Percentiles rank a stretch among this genome's conserved stretches.
These are phyloP conservation scores for Laothoe populi DNA, from an alignment of 2,888 invertebrate genomes.

Conservation along the genomic window DNA sequence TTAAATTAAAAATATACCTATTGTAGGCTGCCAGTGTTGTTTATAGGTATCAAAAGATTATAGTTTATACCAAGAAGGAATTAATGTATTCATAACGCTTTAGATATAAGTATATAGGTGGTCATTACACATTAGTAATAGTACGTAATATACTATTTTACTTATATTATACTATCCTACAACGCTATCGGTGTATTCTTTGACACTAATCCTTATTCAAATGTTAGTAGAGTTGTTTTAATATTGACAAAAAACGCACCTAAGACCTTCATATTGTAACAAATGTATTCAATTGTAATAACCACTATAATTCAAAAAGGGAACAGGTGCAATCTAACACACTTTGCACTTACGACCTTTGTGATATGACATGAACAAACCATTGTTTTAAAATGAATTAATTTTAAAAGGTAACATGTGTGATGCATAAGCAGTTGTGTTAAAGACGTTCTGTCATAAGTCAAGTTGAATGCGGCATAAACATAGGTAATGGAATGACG, in stretches of 20 bases:
- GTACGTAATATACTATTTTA: too few species aligned
- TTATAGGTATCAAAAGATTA: too few species aligned
- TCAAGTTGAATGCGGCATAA: background rate
- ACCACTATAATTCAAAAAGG: slow-evolving; percentile 1
- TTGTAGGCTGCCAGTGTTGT: too few species aligned
- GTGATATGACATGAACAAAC: background rate
- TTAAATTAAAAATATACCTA: too few species aligned
- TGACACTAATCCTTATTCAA: background rate
- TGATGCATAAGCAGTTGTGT: background rate
- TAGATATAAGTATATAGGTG: too few species aligned
- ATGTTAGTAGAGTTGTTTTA: background rate
- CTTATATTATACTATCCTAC: too few species aligned
- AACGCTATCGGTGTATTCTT: background rate
- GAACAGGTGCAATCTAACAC: slow-evolving; percentile 15
- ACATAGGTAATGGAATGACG: slow-evolving; percentile 4
- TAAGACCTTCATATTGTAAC: background rate
- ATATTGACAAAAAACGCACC: background rate
- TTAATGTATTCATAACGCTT: too few species aligned
- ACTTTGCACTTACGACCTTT: slow-evolving; percentile 12
- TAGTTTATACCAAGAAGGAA: too few species aligned
- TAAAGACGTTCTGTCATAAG: slow-evolving; percentile 3
- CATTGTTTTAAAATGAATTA: slow-evolving; percentile 1
- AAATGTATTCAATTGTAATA: slow-evolving; percentile 10
- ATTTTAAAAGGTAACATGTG: slow-evolving; percentile 1
- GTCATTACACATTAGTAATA: too few species aligned